Percentiles rank a stretch among this genome's conserved stretches.
Evolutionary conservation across 2,113 vertebrate species (phyloP).

Genomic region (Perognathus longimembris): DNA sequence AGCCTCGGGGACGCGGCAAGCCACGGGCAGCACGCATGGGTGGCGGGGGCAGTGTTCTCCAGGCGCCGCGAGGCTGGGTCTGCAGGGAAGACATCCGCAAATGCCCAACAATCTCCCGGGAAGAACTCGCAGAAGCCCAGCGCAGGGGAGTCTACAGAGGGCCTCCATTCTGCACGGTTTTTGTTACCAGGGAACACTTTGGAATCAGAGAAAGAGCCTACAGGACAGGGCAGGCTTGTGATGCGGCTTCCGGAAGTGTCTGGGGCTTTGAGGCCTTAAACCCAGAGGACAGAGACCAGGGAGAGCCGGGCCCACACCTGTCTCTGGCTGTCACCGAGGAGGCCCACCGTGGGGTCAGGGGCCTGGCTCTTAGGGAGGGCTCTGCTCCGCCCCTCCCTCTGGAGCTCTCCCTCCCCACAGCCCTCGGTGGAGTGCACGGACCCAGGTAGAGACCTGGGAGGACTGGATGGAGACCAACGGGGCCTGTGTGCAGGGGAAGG

Average conservation of each 20-base stretch:
- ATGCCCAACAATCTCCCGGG: neutral
- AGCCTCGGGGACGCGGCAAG: neutral
- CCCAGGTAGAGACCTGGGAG: neutral
- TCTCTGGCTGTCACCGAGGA: neutral
- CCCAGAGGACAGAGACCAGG: neutral
- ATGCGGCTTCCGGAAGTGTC: neutral
- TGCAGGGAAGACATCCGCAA: neutral
- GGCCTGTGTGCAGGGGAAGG: no score
- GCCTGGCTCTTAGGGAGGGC: neutral
- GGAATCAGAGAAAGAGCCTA: neutral
- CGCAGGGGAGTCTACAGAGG: fast-evolving
- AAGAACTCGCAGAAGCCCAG: neutral
- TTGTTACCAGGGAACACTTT: neutral
- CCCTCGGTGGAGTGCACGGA: no score
- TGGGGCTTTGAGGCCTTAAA: neutral
- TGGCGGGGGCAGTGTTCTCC: neutral
- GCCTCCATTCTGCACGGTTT: neutral
- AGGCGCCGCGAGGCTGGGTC: neutral
- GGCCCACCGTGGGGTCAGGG: neutral
- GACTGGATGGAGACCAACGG: neutral
- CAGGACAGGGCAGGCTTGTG: neutral
- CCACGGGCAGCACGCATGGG: no score
- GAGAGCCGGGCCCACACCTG: no score
- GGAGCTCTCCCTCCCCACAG: neutral
- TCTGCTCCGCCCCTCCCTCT: neutral